Base-by-base conservation (phyloP, 2,888 invertebrate species). In the Cerastis leucographa region DNA sequence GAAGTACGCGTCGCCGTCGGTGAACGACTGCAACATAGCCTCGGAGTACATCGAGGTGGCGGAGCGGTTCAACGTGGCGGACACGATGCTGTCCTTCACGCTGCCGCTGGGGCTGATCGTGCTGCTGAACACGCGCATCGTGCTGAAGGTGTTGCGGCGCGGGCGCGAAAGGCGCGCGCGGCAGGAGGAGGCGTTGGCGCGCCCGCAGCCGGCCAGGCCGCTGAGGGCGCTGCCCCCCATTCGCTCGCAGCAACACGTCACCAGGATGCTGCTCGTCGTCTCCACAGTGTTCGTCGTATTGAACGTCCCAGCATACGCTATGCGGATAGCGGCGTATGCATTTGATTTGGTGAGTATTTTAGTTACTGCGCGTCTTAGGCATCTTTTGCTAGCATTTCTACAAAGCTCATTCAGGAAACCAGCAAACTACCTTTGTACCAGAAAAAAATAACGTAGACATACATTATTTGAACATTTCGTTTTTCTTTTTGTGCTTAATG, bases 251-350 rank as follows among this genome's bases (percentile, higher is more conserved):
- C 97, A 97, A 40, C 97, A 97, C 90, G 97, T 98, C 81, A 99
- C 98, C 56, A 97, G 98, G 90, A 98, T 98, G 98, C 95, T 99
- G 76, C 97, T 99, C 44, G 96, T 98, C 72, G 98, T 99, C 0
- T 98, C 98, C 3, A 97, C 98, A 0, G 98, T 98, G 0, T 99
- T 98, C 93, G 97, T 99, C 17, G 96, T 97, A 65, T 97, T 99
- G 71, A 98, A 98, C 94, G 92, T 98, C 76, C 98, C 98, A 0
- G 98, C 98, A 49, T 98, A 98, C 93, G 97, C 97, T 71, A 97
- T 98, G 94, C 96, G 98, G 76, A 94, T 98, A 46, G 93, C 97
- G 86, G 97, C 97, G 25, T 98, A 97, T 91, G 92, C 97, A 6
- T 96, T 97, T 94, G 97, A 94, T 51, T 87, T 92, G 92, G 95